phyloP scores from a whole-genome alignment of 2,113 vertebrate species.

The Plecotus auritus region DNA sequence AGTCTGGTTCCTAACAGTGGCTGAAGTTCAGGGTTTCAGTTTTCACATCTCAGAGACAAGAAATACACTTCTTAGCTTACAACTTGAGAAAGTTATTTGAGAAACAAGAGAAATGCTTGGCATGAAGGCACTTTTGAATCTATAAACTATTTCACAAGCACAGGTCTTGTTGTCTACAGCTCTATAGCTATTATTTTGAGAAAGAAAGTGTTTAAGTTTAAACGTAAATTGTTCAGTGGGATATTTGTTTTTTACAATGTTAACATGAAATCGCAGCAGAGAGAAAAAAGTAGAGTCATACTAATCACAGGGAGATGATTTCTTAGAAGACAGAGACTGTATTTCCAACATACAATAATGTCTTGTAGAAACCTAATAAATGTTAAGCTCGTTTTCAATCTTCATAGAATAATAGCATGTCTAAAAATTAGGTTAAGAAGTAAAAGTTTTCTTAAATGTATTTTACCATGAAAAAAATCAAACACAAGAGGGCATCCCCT shows the following conservation, averaged over 20 bases:
- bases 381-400: background rate
- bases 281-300: background rate
- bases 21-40: background rate
- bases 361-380: background rate
- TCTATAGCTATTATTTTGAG: background rate
- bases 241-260: background rate
- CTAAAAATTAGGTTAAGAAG: background rate
- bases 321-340: background rate
- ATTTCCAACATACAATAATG: background rate
- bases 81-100: background rate
- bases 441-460: background rate
- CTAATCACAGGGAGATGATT: background rate
- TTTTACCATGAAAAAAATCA: background rate
- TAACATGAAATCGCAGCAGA: background rate
- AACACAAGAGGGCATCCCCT: conserved; percentile 36
- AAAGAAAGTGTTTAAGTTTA: background rate
- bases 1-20: background rate
- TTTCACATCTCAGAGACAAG: background rate
- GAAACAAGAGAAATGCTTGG: background rate
- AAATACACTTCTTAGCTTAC: background rate
- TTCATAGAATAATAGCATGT: background rate
- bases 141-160: background rate
- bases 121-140: background rate
- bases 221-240: background rate
- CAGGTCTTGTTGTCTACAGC: background rate